Evolutionary conservation across 1,140 invertebrate genomes (phyloP).

Genomic region (Mercenaria mercenaria): DNA sequence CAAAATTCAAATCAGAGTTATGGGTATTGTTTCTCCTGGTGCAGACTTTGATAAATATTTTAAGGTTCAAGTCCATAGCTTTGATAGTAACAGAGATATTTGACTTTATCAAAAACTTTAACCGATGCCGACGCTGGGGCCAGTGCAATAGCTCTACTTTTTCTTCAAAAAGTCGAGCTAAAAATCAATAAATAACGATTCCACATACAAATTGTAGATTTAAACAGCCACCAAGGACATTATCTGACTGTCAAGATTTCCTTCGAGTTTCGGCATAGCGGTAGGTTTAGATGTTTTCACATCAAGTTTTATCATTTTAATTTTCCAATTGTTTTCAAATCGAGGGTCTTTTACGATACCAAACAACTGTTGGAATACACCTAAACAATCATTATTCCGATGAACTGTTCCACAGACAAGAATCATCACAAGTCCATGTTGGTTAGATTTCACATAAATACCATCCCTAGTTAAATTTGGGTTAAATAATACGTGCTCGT

Average conservation of each 20-base stretch:
- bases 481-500: slow-evolving; percentile 88
- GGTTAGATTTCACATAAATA: slow-evolving; percentile 87
- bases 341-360: slow-evolving; percentile 88
- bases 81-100: too few relatives aligned
- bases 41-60: too few relatives aligned
- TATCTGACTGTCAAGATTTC: slow-evolving; percentile 67
- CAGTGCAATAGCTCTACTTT: too few relatives aligned
- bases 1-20: too few relatives aligned
- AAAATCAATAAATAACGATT: too few relatives aligned
- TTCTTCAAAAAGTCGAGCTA: too few relatives aligned
- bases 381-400: slow-evolving; percentile 85
- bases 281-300: slow-evolving; percentile 57
- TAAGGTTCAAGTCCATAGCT: too few relatives aligned
- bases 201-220: too few relatives aligned
- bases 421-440: slow-evolving; percentile 89
- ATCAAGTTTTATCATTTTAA: slow-evolving; percentile 86
- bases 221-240: slow-evolving; percentile 12
- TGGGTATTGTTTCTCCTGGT: too few relatives aligned
- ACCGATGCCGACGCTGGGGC: too few relatives aligned
- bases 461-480: slow-evolving; percentile 88
- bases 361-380: slow-evolving; percentile 90
- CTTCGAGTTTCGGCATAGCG: slow-evolving; percentile 70
- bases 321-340: slow-evolving; percentile 89
- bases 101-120: too few relatives aligned
- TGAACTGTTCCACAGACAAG: slow-evolving; percentile 89